Base-by-base conservation (phyloP, 2,888 invertebrate genomes). In the Stenodema calcarata region DNA sequence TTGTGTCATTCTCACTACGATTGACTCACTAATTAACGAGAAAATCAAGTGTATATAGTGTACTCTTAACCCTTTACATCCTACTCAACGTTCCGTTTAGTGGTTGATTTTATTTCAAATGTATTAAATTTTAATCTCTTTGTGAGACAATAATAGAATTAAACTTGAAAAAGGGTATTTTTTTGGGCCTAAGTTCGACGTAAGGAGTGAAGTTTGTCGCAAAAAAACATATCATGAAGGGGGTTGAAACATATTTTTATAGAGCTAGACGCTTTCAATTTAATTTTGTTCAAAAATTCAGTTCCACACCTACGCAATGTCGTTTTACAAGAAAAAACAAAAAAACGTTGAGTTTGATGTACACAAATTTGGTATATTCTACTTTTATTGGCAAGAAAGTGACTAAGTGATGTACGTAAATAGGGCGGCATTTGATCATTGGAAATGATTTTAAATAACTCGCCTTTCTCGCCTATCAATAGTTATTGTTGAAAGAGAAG, bases 121-220 rank as follows among this genome's bases (percentile, higher is more conserved):
- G 35, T 35, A 35, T 35, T n/a, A n/a, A 27, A 78, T 42, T 6
- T 54, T 47, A 16, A 27, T 80, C 28, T 28, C 30, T 54, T 30
- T 44, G n/a, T 44, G 69, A 27, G 82, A 82, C 82, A 82, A 82
- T 82, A 82, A 82, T 82, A 82, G 82, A 47, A 82, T 82, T 41
- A 30, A 69, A 18, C 62, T 23, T 28, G 12, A 54, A 50, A 54
- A 54, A 28, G 82, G 80, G 30, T 80, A 50, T 80, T 82, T 82
- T 82, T 28, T 54, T 69, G 62, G 82, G 82, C 82, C 82, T 82
- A 82, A 54, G 82, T 82, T 69, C 35, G 54, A 18, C 30, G 50
- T 50, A 28, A 80, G 62, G 69, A 82, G 69, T 69, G 82, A 69
- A 69, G 23, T n/a, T n/a, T n/a, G n/a, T n/a, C n/a, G n/a, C n/a